These are phyloP conservation scores for Meta bourneti DNA, from an alignment of 2,888 invertebrate species.

Conservation along the genomic window DNA sequence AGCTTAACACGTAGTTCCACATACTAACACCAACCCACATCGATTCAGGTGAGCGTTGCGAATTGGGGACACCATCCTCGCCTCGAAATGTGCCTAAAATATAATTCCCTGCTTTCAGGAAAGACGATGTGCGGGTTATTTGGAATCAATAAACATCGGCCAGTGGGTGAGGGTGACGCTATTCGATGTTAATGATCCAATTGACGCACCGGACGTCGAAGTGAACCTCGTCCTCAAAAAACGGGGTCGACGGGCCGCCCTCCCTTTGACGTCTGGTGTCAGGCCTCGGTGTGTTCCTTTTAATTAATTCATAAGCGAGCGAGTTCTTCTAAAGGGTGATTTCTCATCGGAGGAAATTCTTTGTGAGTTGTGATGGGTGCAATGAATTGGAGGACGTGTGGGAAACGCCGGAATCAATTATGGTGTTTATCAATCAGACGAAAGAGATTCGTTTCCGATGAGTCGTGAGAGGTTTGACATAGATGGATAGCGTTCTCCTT, in stretches of 20 bases:
- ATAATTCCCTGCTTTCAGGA: neutral
- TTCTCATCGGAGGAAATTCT: no score
- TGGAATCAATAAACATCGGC: slow-evolving; percentile 44
- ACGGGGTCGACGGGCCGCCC: no score
- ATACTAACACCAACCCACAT: slow-evolving; percentile 16
- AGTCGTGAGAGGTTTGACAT: neutral
- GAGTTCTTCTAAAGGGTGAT: no score
- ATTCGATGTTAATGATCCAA: no score
- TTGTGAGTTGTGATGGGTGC: no score
- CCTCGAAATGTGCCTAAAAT: slow-evolving; percentile 16
- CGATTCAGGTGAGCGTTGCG: neutral
- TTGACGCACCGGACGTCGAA: no score
- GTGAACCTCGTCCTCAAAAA: no score
- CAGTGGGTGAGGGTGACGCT: neutral
- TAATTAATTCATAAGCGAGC: no score
- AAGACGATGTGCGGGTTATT: slow-evolving; percentile 8
- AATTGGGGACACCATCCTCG: slow-evolving; percentile 46
- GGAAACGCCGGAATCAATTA: neutral
- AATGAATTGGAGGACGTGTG: no score
- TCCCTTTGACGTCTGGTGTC: no score
- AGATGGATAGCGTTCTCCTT: neutral
- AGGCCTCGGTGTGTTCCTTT: no score
- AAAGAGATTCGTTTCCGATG: neutral
- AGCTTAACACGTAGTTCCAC: neutral
- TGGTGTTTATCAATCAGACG: neutral